Evolutionary conservation across 1,140 invertebrate genomes (phyloP), one percentile per base, ranked within the genome.

Genomic region (Dysdera silvatica): DNA sequence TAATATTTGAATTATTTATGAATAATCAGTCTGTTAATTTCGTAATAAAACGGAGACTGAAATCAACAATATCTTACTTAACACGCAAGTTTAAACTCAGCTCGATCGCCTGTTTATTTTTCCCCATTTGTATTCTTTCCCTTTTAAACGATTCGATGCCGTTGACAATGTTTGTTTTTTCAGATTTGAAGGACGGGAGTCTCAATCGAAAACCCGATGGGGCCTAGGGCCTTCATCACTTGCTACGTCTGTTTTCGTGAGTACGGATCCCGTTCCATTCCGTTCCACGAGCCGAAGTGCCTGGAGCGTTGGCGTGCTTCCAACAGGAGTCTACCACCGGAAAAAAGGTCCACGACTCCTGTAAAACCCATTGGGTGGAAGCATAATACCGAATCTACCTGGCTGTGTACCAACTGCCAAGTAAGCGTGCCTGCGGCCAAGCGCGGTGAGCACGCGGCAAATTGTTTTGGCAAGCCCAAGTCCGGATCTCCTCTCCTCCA

Each of bases 191-290:
- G n/a, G n/a, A n/a, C n/a, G n/a, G n/a, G n/a, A n/a, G n/a, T n/a
- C n/a, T n/a, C n/a, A n/a, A n/a, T n/a, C n/a, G n/a, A n/a, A n/a
- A n/a, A n/a, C n/a, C n/a, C n/a, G n/a, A 65, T 65, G 63, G 63
- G 56, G 47, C 65, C 67, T 0, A 76, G 79, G 59, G 80, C 75
- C 23, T 75, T 76, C 1, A 77, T 85, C 1, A 79, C 83, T 16
- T 90, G 87, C 72, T 88, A 88, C 70, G 82, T 89, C 55, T 87
- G 86, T 70, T 84, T 86, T 5, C 78, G 85, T 59, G 80, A 87
- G 67, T 90, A 87, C 73, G 87, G 85, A 16, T 80, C 82, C 0
- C 81, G 79, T 62, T 86, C 84, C 31, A 82, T 89, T 58, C 74
- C 74, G 20, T 87, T 88, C 54, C 87, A 89, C 75, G 85, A 88